Conservation (phyloP, 2,797 vertebrate species). For the Acanthopagrus latus region DNA sequence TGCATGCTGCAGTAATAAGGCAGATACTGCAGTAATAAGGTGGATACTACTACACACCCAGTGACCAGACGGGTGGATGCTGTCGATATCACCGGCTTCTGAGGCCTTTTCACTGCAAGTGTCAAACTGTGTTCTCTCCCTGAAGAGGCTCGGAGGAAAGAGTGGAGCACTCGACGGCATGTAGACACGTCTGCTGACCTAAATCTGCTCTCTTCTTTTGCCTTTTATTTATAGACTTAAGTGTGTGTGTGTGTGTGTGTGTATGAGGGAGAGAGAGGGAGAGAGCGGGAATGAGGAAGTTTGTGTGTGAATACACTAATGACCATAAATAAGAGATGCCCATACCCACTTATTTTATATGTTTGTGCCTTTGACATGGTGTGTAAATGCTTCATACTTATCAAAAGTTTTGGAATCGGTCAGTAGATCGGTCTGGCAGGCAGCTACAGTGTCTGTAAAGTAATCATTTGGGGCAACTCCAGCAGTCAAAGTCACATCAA, state of each 20-base stretch:
- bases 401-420: too few species aligned
- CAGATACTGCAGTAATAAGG: constrained; percentile 59
- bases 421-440: too few species aligned
- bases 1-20: constrained; percentile 60
- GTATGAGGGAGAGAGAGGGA: constrained; percentile 44
- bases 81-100: constrained; percentile 37
- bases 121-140: constrained; percentile 48
- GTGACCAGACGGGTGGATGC: constrained; percentile 28
- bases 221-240: constrained; percentile 76
- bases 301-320: constrained; percentile 24
- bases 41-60: constrained; percentile 8
- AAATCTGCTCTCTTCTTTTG: constrained; percentile 77
- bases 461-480: too few species aligned
- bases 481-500: too few species aligned
- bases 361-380: constrained; percentile 1
- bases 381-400: too few species aligned
- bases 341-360: constrained; percentile 19
- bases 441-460: too few species aligned
- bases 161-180: constrained; percentile 55
- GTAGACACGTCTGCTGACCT: constrained; percentile 79
- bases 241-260: constrained; percentile 65
- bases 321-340: constrained; percentile 49
- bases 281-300: constrained; percentile 37
- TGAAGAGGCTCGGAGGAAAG: constrained; percentile 51
- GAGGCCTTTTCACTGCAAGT: constrained; percentile 39